Evolutionary conservation across 2,113 vertebrate species (phyloP).

Genomic region (Zapus hudsonius): DNA sequence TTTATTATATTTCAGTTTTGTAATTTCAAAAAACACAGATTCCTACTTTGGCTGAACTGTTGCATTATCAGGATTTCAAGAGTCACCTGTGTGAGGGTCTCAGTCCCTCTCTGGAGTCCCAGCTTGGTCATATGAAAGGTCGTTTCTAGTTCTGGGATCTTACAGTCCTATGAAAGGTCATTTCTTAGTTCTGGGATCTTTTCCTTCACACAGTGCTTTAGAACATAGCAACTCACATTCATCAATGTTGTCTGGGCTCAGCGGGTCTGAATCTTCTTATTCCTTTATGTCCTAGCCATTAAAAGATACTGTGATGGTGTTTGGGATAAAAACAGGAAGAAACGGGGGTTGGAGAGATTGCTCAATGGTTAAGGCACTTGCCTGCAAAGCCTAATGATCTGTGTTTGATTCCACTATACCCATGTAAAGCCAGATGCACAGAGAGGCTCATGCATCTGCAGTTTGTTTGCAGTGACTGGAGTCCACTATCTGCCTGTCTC

Average conservation of each 20-base stretch:
- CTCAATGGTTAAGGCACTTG: no score
- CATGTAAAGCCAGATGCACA: no score
- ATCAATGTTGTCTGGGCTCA: constrained; percentile 2
- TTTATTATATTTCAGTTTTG: constrained; percentile 15
- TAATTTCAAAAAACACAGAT: not conserved
- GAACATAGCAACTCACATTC: constrained; percentile 7
- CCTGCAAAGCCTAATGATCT: no score
- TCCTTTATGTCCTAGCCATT: constrained; percentile 9
- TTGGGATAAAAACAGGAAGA: no score
- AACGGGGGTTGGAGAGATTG: no score
- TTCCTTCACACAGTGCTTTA: constrained; percentile 15
- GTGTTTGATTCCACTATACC: no score
- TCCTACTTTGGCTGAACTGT: not conserved
- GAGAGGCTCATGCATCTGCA: no score
- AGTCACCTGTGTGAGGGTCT: not conserved
- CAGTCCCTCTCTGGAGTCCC: not conserved
- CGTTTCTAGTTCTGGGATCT: constrained; percentile 3
- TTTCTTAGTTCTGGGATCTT: constrained; percentile 43
- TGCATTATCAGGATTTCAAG: not conserved
- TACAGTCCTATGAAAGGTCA: not conserved
- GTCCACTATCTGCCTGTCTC: no score
- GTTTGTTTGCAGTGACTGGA: no score
- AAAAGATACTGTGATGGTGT: constrained; percentile 3
- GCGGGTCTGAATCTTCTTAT: not conserved
- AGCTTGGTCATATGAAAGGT: not conserved